Evolutionary conservation across 2,797 vertebrate species (phyloP).

Genomic region (Discoglossus pictus): DNA sequence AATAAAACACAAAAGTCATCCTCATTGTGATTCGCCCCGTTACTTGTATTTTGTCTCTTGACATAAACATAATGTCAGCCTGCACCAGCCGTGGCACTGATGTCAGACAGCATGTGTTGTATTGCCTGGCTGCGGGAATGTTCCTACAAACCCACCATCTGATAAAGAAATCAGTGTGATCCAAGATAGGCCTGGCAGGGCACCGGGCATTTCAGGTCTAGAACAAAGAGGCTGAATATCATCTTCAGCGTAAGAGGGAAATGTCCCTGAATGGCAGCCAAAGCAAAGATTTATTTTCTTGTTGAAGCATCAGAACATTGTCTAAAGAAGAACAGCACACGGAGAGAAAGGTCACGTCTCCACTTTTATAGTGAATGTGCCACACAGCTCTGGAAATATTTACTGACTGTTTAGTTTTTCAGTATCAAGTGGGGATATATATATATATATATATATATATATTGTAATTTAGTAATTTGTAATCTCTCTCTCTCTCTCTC

Average conservation of each 20-base stretch:
- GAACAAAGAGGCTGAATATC: not conserved
- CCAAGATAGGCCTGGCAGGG: not conserved
- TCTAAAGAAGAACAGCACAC: not conserved
- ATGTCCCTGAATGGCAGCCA: slow-evolving; percentile 7
- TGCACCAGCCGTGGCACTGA: not conserved
- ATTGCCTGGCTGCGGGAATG: not conserved
- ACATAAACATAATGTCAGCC: too few species aligned
- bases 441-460: too few species aligned
- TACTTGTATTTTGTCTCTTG: too few species aligned
- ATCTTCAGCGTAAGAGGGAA: not conserved
- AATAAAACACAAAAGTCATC: too few species aligned
- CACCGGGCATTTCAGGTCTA: not conserved
- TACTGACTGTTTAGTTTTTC: too few species aligned
- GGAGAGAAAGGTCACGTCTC: too few species aligned
- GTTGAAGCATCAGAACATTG: not conserved
- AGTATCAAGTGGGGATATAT: too few species aligned
- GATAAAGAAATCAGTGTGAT: not conserved
- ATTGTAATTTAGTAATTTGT: too few species aligned
- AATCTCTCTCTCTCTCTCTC: too few species aligned
- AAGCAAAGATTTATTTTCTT: not conserved
- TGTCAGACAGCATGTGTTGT: not conserved
- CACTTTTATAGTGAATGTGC: too few species aligned
- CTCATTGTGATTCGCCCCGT: too few species aligned
- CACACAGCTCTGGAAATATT: too few species aligned
- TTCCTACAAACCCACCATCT: not conserved